Percentiles rank a stretch among this genome's conserved stretches.
Evolutionary conservation across 2,797 vertebrate species (phyloP).

Genomic region (Macropus fuliginosus): DNA sequence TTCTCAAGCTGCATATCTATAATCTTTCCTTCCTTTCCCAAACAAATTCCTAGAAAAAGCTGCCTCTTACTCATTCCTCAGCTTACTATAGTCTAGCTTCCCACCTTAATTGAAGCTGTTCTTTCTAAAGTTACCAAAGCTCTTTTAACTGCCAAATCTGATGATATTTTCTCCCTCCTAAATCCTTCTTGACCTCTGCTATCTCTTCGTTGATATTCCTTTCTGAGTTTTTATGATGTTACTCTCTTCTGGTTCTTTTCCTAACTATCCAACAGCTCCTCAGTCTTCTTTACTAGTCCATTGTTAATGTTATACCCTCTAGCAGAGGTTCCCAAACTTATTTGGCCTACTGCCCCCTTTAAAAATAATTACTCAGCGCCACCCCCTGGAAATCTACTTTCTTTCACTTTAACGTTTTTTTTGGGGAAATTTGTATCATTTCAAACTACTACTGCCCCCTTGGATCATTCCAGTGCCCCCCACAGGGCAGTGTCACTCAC

Average conservation of each 20-base stretch:
- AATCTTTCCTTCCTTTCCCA: not conserved
- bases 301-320: not conserved
- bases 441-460: too few species aligned
- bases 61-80: not conserved
- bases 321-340: too few species aligned
- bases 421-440: too few species aligned
- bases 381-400: too few species aligned
- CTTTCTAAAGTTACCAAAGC: not conserved
- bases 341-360: too few species aligned
- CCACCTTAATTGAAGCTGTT: not conserved
- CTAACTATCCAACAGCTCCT: not conserved
- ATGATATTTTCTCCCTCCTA: not conserved
- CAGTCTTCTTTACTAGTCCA: not conserved
- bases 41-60: not conserved
- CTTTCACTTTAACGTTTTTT: too few species aligned
- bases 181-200: not conserved
- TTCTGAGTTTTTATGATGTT: not conserved
- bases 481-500: too few species aligned
- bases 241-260: not conserved
- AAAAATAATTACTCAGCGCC: too few species aligned
- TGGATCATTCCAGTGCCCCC: too few species aligned
- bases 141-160: not conserved
- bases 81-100: not conserved
- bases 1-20: not conserved
- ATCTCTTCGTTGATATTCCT: not conserved